phyloP scores from a whole-genome alignment of 1,140 invertebrate genomes.

The Meloidogyne exigua region DNA sequence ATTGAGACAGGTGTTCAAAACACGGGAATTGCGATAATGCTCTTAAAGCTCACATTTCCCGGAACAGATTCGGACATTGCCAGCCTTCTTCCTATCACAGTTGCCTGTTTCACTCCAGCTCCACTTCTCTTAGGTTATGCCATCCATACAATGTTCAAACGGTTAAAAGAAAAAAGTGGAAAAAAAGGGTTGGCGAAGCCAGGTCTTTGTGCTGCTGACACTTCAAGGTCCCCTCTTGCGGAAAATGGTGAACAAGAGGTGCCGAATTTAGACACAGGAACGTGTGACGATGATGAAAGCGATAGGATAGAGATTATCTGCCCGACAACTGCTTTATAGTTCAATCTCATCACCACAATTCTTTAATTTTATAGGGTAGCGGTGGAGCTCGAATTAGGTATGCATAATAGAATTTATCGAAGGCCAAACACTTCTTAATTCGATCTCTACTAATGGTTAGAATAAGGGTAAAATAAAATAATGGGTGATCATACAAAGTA shows the following conservation, averaged over 20 bases:
- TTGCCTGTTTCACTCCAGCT: constrained; percentile 87
- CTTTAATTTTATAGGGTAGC: not conserved
- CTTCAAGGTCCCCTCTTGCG: not conserved
- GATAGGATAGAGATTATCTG: constrained; percentile 9
- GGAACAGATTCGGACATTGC: constrained; percentile 66
- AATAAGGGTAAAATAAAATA: not conserved
- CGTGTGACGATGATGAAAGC: not conserved
- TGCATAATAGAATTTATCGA: not conserved
- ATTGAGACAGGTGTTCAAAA: constrained; percentile 93
- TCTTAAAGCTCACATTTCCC: constrained; percentile 70
- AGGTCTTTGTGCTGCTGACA: not conserved
- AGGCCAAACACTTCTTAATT: not conserved
- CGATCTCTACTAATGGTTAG: not conserved
- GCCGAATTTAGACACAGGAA: not conserved
- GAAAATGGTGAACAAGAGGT: not conserved
- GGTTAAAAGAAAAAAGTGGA: constrained; percentile 35
- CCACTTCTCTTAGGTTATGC: constrained; percentile 70
- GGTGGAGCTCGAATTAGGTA: not conserved
- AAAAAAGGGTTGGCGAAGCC: not conserved
- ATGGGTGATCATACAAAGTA: no score
- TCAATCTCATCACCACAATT: not conserved
- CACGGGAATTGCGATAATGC: constrained; percentile 84
- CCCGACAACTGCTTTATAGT: not conserved
- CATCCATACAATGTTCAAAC: constrained; percentile 53
- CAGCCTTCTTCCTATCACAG: constrained; percentile 77